Conservation (phyloP, 2,797 vertebrate species). For the Platyrinchus mystaceus region DNA sequence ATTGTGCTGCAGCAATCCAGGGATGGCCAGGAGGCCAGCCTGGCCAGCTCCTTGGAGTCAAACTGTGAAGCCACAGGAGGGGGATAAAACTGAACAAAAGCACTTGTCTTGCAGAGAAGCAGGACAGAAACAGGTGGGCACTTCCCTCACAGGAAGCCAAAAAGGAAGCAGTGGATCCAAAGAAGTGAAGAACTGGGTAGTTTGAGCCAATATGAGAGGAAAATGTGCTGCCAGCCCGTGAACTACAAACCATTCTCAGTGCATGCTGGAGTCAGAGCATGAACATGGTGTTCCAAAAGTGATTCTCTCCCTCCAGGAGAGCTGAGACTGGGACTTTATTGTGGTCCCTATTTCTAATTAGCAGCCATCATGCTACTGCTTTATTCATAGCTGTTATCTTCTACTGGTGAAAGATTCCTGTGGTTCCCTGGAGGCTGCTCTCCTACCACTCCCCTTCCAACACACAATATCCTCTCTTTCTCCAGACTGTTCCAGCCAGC, state of each 20-base stretch:
- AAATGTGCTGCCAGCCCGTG: neutral
- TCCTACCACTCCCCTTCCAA: neutral
- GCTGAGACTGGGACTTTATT: neutral
- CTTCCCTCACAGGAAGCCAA: neutral
- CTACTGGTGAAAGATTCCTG: neutral
- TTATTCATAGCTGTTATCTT: neutral
- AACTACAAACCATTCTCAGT: neutral
- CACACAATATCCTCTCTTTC: neutral
- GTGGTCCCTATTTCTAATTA: neutral
- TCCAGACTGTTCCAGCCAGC: neutral
- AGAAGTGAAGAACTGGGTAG: neutral
- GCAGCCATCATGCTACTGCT: neutral
- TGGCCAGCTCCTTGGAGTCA: neutral
- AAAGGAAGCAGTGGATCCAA: constrained; percentile 33
- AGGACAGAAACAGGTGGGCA: neutral
- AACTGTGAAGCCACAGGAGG: neutral
- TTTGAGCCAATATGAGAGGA: neutral
- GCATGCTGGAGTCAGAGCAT: neutral
- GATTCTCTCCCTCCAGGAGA: neutral
- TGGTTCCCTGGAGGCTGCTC: neutral
- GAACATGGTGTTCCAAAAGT: neutral
- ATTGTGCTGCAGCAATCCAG: neutral
- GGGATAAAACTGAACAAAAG: neutral
- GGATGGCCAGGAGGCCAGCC: neutral
- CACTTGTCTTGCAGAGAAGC: neutral